Evolutionary conservation across 2,113 vertebrate species (phyloP), one percentile per base, ranked within the genome.

Genomic region (Myiagra hebetior): DNA sequence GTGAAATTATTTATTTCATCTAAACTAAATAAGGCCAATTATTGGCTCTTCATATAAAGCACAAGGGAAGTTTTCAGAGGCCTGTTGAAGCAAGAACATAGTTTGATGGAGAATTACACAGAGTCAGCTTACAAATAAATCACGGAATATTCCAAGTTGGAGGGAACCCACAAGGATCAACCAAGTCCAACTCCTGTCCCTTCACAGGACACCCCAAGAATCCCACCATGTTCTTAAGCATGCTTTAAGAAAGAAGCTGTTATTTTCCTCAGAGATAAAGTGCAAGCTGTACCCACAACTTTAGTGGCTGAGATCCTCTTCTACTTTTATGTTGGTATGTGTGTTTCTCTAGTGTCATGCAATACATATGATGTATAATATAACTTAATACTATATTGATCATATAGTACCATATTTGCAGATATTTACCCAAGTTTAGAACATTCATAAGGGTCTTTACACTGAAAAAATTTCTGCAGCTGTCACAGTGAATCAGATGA

Each of bases 1-100:
- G 92, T 90, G 92, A 91, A 95, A 97, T 96, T 91, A 94, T 95
- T 95, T 96, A 82, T 95, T 97, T 91, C 28, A 94, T 95, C 93
- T 93, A 87, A 95, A 84, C 81, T 81, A 93, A 95, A 78, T 81
- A 93, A 92, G 76, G 50, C 60, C 30, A 94, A 80, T 94, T 92
- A 85, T 73, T 97, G 24, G 42, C 68, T 93, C 72, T 77, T 78
- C n/a, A 49, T 81, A 42, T 55, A 44, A 86, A 94, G 72, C 77
- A 87, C 44, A 70, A 56, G 52, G 86, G 87, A 90, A 86, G 57
- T 75, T 95, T 91, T 91, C 87, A 35, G 47, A 79, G 55, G 56
- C 14, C 21, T 88, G 83, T 19, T 73, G 65, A 87, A 89, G 78
- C 28, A 84, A 77, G 39, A 47, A 68, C 21, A 6, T 67, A 6